Evolutionary conservation across 2,888 invertebrate genomes (phyloP), one percentile per base, ranked within the genome.

Genomic region (Tachina fera): DNA sequence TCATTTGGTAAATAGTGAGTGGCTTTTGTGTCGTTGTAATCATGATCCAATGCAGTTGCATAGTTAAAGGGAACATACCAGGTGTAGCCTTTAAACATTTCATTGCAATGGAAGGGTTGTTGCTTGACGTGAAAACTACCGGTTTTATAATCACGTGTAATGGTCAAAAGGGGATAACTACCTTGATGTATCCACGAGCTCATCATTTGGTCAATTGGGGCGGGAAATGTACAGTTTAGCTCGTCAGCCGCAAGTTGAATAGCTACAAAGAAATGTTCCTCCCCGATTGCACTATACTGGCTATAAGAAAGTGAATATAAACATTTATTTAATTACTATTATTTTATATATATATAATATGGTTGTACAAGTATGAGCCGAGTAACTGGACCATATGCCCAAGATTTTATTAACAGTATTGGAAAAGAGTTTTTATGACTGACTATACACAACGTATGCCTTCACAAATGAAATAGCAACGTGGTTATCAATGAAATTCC

Each of bases 121-220:
- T 96, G 96, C 0, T 93, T 93, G 11, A 96, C 90, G 47, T 91
- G 92, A 8, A 95, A 94, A 0, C 93, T 91, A 22, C 90, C 89
- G 49, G 87, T 16, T 1, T 87, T 45, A 1, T 96, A 95, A 84
- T 95, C 94, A 22, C 92, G 90, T 53, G 88, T 71, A 0, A 95
- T 94, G 2, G 91, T 93, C 8, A 95, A 13, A 5, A 68, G 0
- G 8, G 68, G 68, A 22, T 16, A 68, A 16, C 51, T 19, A 3
- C 11, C 16, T 8, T 68, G 68, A 3, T 3, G 51, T 9, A 51
- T 68, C 68, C 68, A 68, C 0, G 51, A 19, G 39, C 16, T 19
- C 16, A 68, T 41, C 68, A 68, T 68, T 39, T 68, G 13, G 9
- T 0, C 16, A 11, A 68, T 68, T 8, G 39, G 39, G 1, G 10